These are phyloP conservation scores for Microctenopoma lineatum DNA, from an alignment of 2,797 vertebrate species.

Conservation along the genomic window DNA sequence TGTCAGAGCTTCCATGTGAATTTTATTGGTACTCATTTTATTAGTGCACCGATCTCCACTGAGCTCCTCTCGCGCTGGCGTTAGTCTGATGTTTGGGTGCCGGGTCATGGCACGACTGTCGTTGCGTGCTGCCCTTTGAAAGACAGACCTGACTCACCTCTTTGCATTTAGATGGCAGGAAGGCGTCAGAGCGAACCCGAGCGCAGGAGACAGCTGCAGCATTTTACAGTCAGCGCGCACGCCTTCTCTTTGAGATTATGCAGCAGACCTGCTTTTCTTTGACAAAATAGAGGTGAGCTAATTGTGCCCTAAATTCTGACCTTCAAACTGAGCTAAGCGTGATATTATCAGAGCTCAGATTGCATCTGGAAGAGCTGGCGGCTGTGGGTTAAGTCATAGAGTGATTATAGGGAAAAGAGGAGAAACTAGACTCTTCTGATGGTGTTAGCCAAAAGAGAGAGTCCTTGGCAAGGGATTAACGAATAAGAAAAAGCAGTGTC, in stretches of 20 bases:
- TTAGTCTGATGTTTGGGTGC: slow-evolving; percentile 34
- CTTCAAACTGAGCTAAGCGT: slow-evolving; percentile 62
- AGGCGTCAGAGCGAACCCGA: slow-evolving; percentile 24
- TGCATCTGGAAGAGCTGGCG: slow-evolving; percentile 50
- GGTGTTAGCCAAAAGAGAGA: slow-evolving; percentile 61
- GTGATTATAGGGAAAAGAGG: slow-evolving; percentile 52
- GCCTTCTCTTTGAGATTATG: slow-evolving; percentile 32
- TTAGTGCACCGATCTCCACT: slow-evolving; percentile 54
- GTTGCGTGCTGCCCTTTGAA: slow-evolving; percentile 13
- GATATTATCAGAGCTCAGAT: slow-evolving; percentile 66
- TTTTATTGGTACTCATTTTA: slow-evolving; percentile 57
- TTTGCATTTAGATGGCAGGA: slow-evolving; percentile 20
- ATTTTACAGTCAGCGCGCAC: slow-evolving; percentile 12
- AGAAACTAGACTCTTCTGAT: slow-evolving; percentile 54
- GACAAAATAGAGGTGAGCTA: slow-evolving; percentile 57
- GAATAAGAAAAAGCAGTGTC: slow-evolving; percentile 51
- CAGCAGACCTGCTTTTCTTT: slow-evolving; percentile 47
- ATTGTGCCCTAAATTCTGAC: slow-evolving; percentile 67
- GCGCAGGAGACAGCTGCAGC: not conserved
- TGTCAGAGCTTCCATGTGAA: slow-evolving; percentile 56
- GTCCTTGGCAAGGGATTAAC: slow-evolving; percentile 68
- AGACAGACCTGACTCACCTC: slow-evolving; percentile 25
- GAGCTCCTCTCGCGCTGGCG: slow-evolving; percentile 42
- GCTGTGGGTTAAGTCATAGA: slow-evolving; percentile 60
- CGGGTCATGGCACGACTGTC: slow-evolving; percentile 42